Base-by-base conservation (phyloP, 2,113 vertebrate genomes). In the Rousettus leschenaultii region DNA sequence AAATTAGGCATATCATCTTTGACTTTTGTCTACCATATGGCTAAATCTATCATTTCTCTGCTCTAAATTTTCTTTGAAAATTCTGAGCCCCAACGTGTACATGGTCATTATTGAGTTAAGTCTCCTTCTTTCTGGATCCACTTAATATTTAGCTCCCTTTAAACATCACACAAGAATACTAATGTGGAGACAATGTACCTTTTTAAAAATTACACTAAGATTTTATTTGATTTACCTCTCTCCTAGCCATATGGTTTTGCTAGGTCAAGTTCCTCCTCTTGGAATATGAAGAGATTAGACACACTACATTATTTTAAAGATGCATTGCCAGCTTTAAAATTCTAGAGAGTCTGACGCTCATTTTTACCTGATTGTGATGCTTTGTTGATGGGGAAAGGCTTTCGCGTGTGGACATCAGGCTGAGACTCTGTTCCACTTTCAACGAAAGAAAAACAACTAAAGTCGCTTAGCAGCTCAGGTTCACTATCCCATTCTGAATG, bases 401-500 rank as follows among this genome's bases (percentile, higher is more conserved):
- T 95, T 19, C 18, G 95, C 91, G 91, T 51, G 70, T 86, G 98
- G 96, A 71, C 83, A 7, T 98, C 98, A 0, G 98, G 97, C 35
- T 73, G 95, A 26, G 97, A 61, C 51, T 98, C 98, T 10, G 95
- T 91, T 35, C 98, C 98, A 71, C 98, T 98, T 92, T 98, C 98
- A 65, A 38, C n/a, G n/a, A 97, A 95, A 3, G 86, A 63, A 3
- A 95, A 87, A 26, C 93, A 83, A n/a, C 43, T 92, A 15, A 96
- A 16, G 0, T 97, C 15, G 45, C 96, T 97, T 3, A 95, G 45
- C 63, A 82, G 88, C 33, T 98, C 98, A 8, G 96, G 75, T 11
- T 98, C 98, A 30, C 97, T 98, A 6, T 96, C 97, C 94, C 91
- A 93, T 30, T 98, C 98, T 7, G 98, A 98, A 68, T 70, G 85